Base-by-base conservation (phyloP, 2,888 invertebrate genomes). In the Drosophila stalkeri region DNA sequence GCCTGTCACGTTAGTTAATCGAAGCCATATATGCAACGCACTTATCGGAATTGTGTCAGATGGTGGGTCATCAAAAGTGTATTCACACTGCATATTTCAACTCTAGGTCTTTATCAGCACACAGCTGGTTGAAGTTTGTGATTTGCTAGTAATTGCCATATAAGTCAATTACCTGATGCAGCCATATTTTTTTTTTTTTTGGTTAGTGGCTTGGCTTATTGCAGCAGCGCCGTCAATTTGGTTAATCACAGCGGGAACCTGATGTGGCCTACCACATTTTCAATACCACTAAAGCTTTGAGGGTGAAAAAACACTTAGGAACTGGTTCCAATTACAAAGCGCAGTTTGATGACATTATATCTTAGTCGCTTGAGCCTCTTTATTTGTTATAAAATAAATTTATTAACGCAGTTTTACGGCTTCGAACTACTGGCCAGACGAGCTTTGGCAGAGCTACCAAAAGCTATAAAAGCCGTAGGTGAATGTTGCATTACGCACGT, bases 301-400 rank as follows among this genome's bases (percentile, higher is more conserved):
- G 68, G 62, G 67, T 31, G 31, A 72, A 60, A 65, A 23, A 65
- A 52, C 65, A 49, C 55, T 65, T 49, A 44, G 33, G 57, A 71
- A 87, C 83, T 73, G 75, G 83, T 82, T 86, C 35, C 44, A 52
- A 63, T 55, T 66, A 60, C 66, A 79, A 59, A 60, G 18, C 27
- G 51, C 67, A 87, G 84, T 86, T 86, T 89, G 74, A 76, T 76
- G 89, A 85, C 89, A 81, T 81, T 79, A 66, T 20, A 60, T 56
- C 20, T 49, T 43, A 62, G 54, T 64, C 44, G 51, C 31, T 49
- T 66, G 51, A 49, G 72, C 71, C 72, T 85, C 65, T 79, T 70
- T 71, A 64, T 78, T 73, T 75, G 66, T 68, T 73, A 72, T 70
- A 68, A 70, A 74, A 72, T 68, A 14, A 65, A 77, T 76, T 71